These are phyloP conservation scores for Agrochola circellaris DNA, from an alignment of 2,888 invertebrate species.

Conservation along the genomic window DNA sequence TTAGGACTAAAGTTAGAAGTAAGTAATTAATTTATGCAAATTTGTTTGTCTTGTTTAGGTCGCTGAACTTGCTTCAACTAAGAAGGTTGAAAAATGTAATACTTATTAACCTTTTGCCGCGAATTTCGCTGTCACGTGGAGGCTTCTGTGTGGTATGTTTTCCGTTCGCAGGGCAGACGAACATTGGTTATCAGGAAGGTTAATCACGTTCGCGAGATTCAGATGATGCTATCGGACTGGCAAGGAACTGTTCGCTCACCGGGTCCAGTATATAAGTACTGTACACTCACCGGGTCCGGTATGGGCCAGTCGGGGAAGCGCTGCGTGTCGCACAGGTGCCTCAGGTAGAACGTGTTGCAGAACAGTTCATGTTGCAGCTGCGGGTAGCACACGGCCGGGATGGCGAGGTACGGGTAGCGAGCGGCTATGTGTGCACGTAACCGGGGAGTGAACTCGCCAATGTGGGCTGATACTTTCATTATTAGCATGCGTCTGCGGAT, in stretches of 20 bases:
- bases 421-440: constrained; percentile 98
- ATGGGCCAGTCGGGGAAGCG: constrained; percentile 99
- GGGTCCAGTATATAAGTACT: not conserved
- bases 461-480: constrained; percentile 98
- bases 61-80: too few relatives aligned
- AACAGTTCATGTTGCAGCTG: constrained; percentile 99
- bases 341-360: constrained; percentile 99
- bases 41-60: not conserved
- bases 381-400: constrained; percentile 97
- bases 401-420: constrained; percentile 98
- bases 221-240: constrained; percentile 88
- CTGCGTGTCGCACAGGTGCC: constrained; percentile 97
- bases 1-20: not conserved
- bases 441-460: constrained; percentile 99
- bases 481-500: constrained; percentile 95
- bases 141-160: not conserved
- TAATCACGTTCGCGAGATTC: not conserved
- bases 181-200: not conserved
- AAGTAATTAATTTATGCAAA: not conserved
- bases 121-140: not conserved
- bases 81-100: not conserved
- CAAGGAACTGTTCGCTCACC: constrained; percentile 72
- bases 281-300: constrained; percentile 95
- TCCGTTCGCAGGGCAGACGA: too few relatives aligned
- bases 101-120: too few relatives aligned